Base-by-base conservation (phyloP, 1,140 invertebrate genomes). In the Psix sp. region DNA sequence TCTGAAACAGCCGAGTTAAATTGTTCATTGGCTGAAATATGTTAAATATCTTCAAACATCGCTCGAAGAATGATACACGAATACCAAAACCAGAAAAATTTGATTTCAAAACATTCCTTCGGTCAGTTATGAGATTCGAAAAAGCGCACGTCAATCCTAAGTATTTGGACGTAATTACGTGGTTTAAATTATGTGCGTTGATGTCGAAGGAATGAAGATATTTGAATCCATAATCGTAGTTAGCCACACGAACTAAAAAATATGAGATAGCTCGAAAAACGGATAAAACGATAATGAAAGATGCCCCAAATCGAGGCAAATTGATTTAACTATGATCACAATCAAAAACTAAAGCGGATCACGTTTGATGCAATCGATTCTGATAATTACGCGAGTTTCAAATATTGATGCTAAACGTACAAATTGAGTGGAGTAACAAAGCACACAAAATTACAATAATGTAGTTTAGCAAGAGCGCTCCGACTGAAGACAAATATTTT, bases 91-190 rank as follows among this genome's bases (percentile, higher is more conserved):
- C 21, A 6, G 13, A 17, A 46, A 46, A 6, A 13, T 9, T 17
- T 29, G 7, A n/a, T n/a, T 7, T 15, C 2, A 11, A 11, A 33
- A 10, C 26, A 5, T 33, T 15, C 15, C 17, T 3, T 26, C 26
- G 42, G 31, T n/a, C 17, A 54, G 42, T 54, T 42, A 54, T 54
- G 15, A 13, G 6, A 31, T n/a, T 42, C 16, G 38, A 54, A 54
- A 24, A 42, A 54, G n/a, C n/a, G n/a, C 38, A n/a, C 51, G 26
- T 7, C 29, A 54, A 54, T 54, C 24, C 38, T 31, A 31, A 42
- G 38, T 42, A 54, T 54, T 54, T 16, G 16, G 1, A 7, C 14
- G 36, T 54, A 54, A 42, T 40, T 54, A 42, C 16, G 26, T 4
- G 24, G 33, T 54, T 54, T 54, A 13, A 13, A 31, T 18, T 20